phyloP scores from a whole-genome alignment of 2,113 vertebrate species.

The Corythaeola cristata region DNA sequence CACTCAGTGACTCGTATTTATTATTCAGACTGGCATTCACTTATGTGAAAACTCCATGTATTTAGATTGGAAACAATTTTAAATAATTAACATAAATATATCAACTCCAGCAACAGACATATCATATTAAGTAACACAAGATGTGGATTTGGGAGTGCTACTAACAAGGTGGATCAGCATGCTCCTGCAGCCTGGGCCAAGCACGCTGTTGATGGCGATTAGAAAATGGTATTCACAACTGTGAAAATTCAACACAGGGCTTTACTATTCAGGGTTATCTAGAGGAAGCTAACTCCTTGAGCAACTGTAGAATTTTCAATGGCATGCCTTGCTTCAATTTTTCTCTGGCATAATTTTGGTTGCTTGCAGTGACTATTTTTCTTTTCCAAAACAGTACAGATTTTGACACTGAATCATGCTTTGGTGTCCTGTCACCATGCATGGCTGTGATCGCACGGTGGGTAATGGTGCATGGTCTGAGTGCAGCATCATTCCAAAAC shows the following conservation, averaged over 20 bases:
- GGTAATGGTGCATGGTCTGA: constrained; percentile 32
- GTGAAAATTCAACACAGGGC: not conserved
- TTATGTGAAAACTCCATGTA: not conserved
- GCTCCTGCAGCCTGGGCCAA: not conserved
- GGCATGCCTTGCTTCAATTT: constrained; percentile 29
- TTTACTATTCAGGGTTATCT: constrained; percentile 4
- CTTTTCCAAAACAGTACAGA: constrained; percentile 27
- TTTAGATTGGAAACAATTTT: constrained; percentile 20
- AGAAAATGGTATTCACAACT: not conserved
- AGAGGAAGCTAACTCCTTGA: constrained; percentile 49
- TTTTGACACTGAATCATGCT: constrained; percentile 42
- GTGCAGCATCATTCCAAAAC: not conserved
- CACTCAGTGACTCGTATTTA: not conserved
- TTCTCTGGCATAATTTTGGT: constrained; percentile 42
- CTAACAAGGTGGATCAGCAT: not conserved
- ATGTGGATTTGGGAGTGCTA: not conserved
- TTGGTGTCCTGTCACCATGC: constrained; percentile 32
- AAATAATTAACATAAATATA: constrained; percentile 23
- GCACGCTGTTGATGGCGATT: not conserved
- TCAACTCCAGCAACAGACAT: not conserved
- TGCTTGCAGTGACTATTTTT: not conserved
- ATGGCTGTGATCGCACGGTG: constrained; percentile 7
- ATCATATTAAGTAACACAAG: not conserved
- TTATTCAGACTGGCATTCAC: not conserved
- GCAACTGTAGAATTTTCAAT: constrained; percentile 43